Conservation (phyloP, 2,113 vertebrate genomes). For the Megaptera novaeangliae region DNA sequence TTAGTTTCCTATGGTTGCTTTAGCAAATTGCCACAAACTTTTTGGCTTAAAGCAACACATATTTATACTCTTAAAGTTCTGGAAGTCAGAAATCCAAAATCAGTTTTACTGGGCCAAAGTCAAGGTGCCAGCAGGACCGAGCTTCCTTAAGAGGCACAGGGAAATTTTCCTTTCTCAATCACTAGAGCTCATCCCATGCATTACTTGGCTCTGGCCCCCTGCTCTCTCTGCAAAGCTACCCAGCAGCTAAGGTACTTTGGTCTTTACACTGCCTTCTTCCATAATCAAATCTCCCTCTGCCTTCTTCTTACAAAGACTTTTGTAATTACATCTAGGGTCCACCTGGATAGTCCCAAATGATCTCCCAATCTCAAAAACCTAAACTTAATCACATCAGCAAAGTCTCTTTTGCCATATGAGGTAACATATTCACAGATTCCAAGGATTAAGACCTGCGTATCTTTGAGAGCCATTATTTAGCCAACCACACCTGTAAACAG, state of each 20-base stretch:
- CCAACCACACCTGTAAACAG: background rate
- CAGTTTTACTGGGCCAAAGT: background rate
- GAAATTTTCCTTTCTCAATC: background rate
- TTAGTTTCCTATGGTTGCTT: background rate
- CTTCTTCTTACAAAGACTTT: background rate
- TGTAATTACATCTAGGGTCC: background rate
- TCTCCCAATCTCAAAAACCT: background rate
- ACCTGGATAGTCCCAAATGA: background rate
- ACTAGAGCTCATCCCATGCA: background rate
- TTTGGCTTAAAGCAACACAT: background rate
- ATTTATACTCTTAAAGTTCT: background rate
- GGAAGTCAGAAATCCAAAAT: background rate
- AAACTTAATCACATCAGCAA: background rate
- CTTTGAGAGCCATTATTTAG: background rate
- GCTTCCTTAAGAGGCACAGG: background rate
- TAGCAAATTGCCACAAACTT: background rate
- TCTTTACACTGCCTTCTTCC: background rate
- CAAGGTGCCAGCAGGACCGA: background rate
- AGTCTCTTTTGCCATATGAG: background rate
- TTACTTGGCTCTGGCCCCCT: background rate
- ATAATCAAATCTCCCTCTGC: background rate
- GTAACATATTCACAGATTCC: background rate
- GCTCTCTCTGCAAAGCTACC: background rate
- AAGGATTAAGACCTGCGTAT: background rate
- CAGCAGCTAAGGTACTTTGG: background rate